Base-by-base conservation (phyloP, 2,888 invertebrate genomes). In the Cosmia pyralina region DNA sequence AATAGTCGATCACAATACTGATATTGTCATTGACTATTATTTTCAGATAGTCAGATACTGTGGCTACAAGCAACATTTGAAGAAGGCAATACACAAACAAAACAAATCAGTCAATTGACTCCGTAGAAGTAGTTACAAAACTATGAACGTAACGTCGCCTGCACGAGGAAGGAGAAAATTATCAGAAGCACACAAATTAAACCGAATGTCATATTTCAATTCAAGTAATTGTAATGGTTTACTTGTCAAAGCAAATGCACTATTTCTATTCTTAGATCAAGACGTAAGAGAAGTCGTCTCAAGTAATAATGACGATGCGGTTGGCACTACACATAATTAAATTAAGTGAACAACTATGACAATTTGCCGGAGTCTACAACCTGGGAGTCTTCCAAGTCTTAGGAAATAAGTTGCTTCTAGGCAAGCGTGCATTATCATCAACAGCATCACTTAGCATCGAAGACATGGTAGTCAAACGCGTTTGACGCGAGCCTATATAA, bases 191-290 rank as follows among this genome's bases (percentile, higher is more conserved):
- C 19, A 75, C 11, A 48, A 66, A 59, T 46, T 17, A 28, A 74
- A 53, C 17, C 11, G 5, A 50, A 55, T 44, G 28, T 28, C 59
- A 7, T 65, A 64, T 50, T 55, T 72, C 59, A 72, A 60, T 71
- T 19, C 7, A 66, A 66, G 38, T 73, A 50, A 73, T 60, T 72
- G 28, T 65, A 66, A 72, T 55, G 50, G 22, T 63, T 10, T n/a
- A 48, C 38, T 52, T 52, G 60, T 58, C 53, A 79, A 44, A 72
- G 41, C 28, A 19, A 71, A 55, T 64, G 64, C 59, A 60, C 13
- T 60, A 38, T n/a, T 52, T 44, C 65, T 77, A 28, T 74, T 57
- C 19, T 62, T 60, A 73, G 60, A 78, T 50, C 28, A 46, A 55
- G 44, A 57, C 15, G 13, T 50, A 60, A 70, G 28, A 17, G n/a